These are phyloP conservation scores for Camponotus pennsylvanicus DNA, from an alignment of 1,140 invertebrate genomes.

Conservation along the genomic window DNA sequence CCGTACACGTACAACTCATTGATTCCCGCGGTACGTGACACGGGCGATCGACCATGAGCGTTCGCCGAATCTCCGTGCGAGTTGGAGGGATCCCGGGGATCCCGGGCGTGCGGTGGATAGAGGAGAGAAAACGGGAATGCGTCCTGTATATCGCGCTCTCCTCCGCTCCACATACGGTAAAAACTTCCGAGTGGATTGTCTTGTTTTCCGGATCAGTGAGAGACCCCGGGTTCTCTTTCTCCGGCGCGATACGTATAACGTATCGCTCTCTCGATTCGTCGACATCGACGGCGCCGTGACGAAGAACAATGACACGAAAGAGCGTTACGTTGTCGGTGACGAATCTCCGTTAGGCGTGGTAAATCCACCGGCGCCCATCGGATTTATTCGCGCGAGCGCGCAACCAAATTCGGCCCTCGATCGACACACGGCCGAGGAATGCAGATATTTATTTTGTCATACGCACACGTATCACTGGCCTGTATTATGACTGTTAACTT, in stretches of 20 bases:
- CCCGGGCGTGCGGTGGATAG: neutral
- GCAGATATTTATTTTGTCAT: conserved; percentile 54
- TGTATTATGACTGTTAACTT: conserved; percentile 12
- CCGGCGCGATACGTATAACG: conserved; percentile 12
- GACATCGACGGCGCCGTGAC: neutral
- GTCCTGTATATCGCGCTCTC: conserved; percentile 53
- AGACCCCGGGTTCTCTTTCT: conserved; percentile 41
- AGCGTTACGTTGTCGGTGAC: conserved; percentile 56
- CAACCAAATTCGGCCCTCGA: neutral
- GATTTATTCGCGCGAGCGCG: conserved; percentile 19
- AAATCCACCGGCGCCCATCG: conserved; percentile 16
- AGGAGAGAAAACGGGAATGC: conserved; percentile 14
- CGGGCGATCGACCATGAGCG: conserved; percentile 69
- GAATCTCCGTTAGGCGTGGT: conserved; percentile 5
- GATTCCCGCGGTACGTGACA: conserved; percentile 78
- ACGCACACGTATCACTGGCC: neutral
- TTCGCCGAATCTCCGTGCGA: conserved; percentile 38
- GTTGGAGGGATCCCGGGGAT: neutral
- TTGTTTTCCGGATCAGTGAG: conserved; percentile 65
- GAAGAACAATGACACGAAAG: conserved; percentile 45
- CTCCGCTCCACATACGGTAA: conserved; percentile 35
- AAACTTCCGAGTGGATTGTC: conserved; percentile 68
- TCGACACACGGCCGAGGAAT: neutral
- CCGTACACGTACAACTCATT: conserved; percentile 72
- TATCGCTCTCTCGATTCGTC: conserved; percentile 45